Evolutionary conservation across 2,888 invertebrate species (phyloP), one percentile per base, ranked within the genome.

Genomic region (Thereva nobilitata): DNA sequence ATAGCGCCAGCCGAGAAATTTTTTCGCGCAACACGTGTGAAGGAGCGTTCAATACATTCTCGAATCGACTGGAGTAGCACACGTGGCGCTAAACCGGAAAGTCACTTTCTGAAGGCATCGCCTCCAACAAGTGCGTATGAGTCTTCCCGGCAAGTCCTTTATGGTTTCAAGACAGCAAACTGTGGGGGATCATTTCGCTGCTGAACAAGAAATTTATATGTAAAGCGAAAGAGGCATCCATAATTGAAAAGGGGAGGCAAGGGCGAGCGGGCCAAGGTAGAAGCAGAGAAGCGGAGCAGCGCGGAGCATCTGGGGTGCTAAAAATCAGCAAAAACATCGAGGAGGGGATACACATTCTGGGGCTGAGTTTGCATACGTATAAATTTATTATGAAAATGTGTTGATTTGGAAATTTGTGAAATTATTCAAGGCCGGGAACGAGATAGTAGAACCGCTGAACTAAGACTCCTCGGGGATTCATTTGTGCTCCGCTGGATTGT

Each of bases 321-420:
- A 35, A 6, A 52, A 59, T 38, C 9, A 4, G 59, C 9, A 34
- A 10, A 37, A 38, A 49, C 47, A 12, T 12, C 47, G 49, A 59
- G 38, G 59, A 47, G 38, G 37, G 42, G 38, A 37, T 40, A 59
- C 49, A 59, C 49, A 49, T 59, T 59, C 38, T 49, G 45, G 9
- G 38, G 38, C 7, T 35, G 45, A 59, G 49, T 59, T 59, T 59
- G 38, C 59, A 59, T 59, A 10, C 8, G 59, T 23, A 23, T 37
- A 37, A 47, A 59, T 59, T 47, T 35, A 59, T 59, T 59, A 59
- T 59, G 59, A 42, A 59, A 59, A 59, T 59, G 59, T 59, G 59
- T 47, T 59, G 59, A 59, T 59, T 59, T 59, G 59, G 49, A 59
- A 59, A 59, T 59, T 59, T 59, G 47, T 49, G 12, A 49, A 59